These are phyloP conservation scores for Arctocebus calabarensis DNA, from an alignment of 2,797 vertebrate species.

Conservation along the genomic window DNA sequence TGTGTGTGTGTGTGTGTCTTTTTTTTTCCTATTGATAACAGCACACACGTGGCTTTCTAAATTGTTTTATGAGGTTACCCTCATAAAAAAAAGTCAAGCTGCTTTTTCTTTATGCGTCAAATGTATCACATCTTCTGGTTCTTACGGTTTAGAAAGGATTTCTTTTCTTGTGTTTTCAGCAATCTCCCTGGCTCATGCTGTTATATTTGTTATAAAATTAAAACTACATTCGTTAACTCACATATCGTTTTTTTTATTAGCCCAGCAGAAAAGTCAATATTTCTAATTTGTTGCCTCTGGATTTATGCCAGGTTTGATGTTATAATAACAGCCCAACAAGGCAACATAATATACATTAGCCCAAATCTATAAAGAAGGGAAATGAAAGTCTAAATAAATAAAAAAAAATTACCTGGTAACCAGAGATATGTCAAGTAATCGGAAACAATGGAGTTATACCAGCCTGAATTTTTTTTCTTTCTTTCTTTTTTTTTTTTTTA, in stretches of 20 bases:
- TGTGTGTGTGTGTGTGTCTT: no score
- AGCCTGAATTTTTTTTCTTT: neutral
- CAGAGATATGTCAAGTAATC: neutral
- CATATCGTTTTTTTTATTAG: constrained; percentile 65
- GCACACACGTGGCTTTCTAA: neutral
- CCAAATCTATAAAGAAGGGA: constrained; percentile 55
- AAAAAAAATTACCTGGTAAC: neutral
- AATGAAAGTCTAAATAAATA: constrained; percentile 46
- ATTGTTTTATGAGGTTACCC: neutral
- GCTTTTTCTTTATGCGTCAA: neutral
- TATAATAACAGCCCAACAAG: constrained; percentile 24
- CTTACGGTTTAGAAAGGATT: constrained; percentile 31
- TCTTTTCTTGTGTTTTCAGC: constrained; percentile 39
- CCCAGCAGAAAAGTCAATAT: constrained; percentile 71
- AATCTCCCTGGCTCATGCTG: neutral
- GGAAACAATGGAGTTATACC: neutral
- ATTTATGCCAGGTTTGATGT: constrained; percentile 64
- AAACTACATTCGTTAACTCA: constrained; percentile 75
- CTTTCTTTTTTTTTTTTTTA: neutral
- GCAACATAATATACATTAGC: constrained; percentile 33
- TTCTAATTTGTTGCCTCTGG: constrained; percentile 73
- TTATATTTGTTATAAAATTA: constrained; percentile 71
- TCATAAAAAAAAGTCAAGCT: neutral
- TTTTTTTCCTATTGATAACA: constrained; percentile 16
- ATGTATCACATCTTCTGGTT: neutral